Conservation (phyloP, 2,888 invertebrate genomes). For the Euplagia quadripunctaria region DNA sequence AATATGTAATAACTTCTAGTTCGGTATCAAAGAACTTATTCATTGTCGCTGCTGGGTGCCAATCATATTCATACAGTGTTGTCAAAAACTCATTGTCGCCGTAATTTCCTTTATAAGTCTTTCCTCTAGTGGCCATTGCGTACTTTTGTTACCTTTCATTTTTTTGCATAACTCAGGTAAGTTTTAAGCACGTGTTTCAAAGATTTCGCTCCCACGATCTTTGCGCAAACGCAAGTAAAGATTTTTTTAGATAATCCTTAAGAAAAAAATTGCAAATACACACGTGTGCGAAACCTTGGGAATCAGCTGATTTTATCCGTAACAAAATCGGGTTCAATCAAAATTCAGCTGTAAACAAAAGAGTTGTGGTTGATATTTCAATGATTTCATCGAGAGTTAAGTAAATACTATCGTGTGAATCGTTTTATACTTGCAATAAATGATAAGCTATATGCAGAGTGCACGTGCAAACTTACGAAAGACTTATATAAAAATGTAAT, state of each 20-base stretch:
- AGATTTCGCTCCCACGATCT: slow-evolving; percentile 73
- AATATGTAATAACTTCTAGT: not conserved
- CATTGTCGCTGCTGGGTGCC: slow-evolving; percentile 51
- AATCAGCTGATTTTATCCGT: slow-evolving; percentile 74
- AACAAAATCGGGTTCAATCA: not conserved
- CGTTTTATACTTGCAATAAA: slow-evolving; percentile 35
- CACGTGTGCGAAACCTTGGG: slow-evolving; percentile 76
- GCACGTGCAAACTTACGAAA: slow-evolving; percentile 44
- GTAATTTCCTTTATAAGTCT: slow-evolving; percentile 32
- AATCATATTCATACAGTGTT: slow-evolving; percentile 60
- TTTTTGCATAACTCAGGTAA: slow-evolving; percentile 70
- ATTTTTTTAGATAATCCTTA: slow-evolving; percentile 65
- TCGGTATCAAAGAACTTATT: slow-evolving; percentile 17
- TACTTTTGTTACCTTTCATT: slow-evolving; percentile 46
- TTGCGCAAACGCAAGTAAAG: slow-evolving; percentile 71
- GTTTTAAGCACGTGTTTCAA: slow-evolving; percentile 66
- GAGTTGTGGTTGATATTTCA: not conserved
- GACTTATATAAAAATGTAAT: not conserved
- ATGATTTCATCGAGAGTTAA: not conserved
- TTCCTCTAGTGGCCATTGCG: slow-evolving; percentile 41
- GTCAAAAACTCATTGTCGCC: slow-evolving; percentile 50
- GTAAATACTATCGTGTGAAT: slow-evolving; percentile 28
- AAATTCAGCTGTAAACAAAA: slow-evolving; percentile 9
- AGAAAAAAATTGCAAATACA: slow-evolving; percentile 72
- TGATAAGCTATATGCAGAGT: slow-evolving; percentile 27